Conservation (phyloP, 1,140 invertebrate genomes). For the Scaptomyza hsui region DNA sequence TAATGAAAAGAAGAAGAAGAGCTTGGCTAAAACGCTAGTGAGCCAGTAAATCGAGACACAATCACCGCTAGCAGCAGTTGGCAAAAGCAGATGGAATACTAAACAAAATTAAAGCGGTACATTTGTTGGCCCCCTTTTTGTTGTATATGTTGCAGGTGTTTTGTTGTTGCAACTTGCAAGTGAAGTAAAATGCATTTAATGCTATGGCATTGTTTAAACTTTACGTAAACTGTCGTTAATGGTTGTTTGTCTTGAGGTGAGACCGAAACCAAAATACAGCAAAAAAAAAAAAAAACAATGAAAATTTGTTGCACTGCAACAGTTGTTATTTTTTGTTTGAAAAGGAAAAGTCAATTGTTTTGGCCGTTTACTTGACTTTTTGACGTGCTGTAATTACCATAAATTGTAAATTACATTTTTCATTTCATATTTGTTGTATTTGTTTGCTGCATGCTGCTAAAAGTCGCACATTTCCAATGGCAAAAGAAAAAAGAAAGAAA, state of each 20-base stretch:
- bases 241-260: slow-evolving; percentile 50
- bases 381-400: slow-evolving; percentile 77
- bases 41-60: slow-evolving; percentile 53
- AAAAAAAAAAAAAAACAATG: slow-evolving; percentile 51
- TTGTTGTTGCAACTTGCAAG: slow-evolving; percentile 21
- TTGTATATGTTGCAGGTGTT: too few relatives aligned
- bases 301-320: slow-evolving; percentile 44
- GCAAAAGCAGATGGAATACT: slow-evolving; percentile 46
- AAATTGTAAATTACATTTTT: slow-evolving; percentile 78
- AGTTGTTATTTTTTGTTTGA: slow-evolving; percentile 35
- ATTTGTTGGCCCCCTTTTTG: slow-evolving; percentile 34
- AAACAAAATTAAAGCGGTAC: slow-evolving; percentile 64
- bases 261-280: slow-evolving; percentile 15
- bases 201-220: slow-evolving; percentile 52
- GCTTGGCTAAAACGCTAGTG: slow-evolving; percentile 8
- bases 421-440: slow-evolving; percentile 42
- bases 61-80: slow-evolving; percentile 51
- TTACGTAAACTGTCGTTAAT: slow-evolving; percentile 79
- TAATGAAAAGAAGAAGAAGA: slow-evolving; percentile 67
- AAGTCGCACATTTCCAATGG: slow-evolving; percentile 75
- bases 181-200: slow-evolving; percentile 40
- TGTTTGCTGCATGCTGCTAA: slow-evolving; percentile 58
- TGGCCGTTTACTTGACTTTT: slow-evolving; percentile 48
- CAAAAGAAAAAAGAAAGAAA: slow-evolving; percentile 18
- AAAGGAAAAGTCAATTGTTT: slow-evolving; percentile 81